phyloP scores from a whole-genome alignment of 2,888 invertebrate species.

The Tenthredo notha region DNA sequence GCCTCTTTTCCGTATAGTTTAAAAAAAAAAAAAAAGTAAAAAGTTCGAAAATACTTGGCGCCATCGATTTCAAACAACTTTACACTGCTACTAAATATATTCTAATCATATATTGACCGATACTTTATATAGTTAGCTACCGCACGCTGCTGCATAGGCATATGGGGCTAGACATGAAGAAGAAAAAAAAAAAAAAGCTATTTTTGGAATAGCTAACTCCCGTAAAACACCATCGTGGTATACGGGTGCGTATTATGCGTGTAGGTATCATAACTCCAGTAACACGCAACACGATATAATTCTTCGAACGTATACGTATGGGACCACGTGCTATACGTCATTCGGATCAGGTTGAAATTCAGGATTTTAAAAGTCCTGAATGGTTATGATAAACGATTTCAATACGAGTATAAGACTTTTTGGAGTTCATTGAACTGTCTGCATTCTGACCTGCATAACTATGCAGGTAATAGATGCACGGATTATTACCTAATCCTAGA shows the following conservation, averaged over 20 bases:
- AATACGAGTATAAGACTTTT: too few species aligned
- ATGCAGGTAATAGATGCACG: background rate
- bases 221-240: background rate
- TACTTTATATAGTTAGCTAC: slow-evolving; percentile 4
- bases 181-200: background rate
- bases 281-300: background rate
- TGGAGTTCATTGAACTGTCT: too few species aligned
- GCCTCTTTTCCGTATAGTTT: slow-evolving; percentile 19
- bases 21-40: background rate
- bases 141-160: background rate
- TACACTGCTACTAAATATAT: background rate
- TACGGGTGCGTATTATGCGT: background rate
- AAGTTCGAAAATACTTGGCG: background rate
- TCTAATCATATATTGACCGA: slow-evolving; percentile 38
- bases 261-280: background rate
- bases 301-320: background rate
- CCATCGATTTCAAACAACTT: slow-evolving; percentile 49
- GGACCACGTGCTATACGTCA: background rate
- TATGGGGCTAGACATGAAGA: background rate
- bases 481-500: background rate
- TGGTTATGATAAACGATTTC: too few species aligned
- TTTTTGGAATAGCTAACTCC: slow-evolving; percentile 9
- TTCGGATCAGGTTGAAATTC: background rate
- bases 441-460: too few species aligned
- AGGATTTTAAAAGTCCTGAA: background rate